phyloP scores from a whole-genome alignment of 2,888 invertebrate genomes.

The Ametastegia equiseti region DNA sequence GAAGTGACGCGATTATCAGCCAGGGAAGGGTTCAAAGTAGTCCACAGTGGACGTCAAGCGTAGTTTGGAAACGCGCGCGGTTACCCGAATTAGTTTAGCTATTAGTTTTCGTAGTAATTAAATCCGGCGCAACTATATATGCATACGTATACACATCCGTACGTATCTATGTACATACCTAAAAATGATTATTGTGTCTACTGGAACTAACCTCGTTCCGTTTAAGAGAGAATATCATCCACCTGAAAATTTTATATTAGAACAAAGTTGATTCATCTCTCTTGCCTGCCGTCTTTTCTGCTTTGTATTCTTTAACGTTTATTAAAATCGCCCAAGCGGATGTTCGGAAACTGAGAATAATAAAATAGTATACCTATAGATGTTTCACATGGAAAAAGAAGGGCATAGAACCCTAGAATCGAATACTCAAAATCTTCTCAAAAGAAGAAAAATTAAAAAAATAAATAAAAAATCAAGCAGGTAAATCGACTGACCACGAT shows the following conservation, averaged over 20 bases:
- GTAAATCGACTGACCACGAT: too few relatives aligned
- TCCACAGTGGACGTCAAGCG: constrained; percentile 5
- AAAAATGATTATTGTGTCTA: background rate
- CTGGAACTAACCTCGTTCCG: background rate
- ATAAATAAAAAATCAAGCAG: too few relatives aligned
- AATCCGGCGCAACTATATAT: background rate
- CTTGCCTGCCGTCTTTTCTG: background rate
- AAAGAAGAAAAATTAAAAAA: too few relatives aligned
- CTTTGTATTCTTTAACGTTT: background rate
- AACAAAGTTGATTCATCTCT: too few relatives aligned
- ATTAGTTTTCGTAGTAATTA: constrained; percentile 28
- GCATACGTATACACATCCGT: too few relatives aligned
- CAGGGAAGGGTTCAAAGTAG: constrained; percentile 11
- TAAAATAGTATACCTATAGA: background rate
- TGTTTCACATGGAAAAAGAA: background rate
- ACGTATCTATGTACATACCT: background rate
- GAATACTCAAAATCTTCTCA: too few relatives aligned
- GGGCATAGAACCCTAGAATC: too few relatives aligned
- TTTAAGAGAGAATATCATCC: background rate
- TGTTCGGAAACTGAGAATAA: background rate
- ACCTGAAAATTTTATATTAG: background rate
- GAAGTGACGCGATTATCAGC: constrained; percentile 29
- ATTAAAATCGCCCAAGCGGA: background rate
- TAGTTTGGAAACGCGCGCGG: constrained; percentile 23
- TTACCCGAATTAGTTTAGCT: constrained; percentile 19